phyloP scores from a whole-genome alignment of 1,140 invertebrate genomes.

The Tachypleus tridentatus region DNA sequence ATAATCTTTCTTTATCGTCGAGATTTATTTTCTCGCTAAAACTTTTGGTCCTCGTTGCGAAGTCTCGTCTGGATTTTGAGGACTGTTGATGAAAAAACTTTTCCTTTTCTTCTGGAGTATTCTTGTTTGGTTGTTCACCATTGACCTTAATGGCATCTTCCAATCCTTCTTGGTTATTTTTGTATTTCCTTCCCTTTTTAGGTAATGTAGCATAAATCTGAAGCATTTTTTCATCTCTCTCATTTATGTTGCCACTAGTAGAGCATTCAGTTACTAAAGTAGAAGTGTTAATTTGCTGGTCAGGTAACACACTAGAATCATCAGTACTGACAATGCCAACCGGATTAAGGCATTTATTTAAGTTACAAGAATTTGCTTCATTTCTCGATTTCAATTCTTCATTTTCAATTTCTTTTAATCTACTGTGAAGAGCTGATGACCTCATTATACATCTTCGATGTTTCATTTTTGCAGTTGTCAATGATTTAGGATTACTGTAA shows the following conservation, averaged over 20 bases:
- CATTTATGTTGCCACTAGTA: not conserved
- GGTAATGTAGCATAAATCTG: slow-evolving; percentile 72
- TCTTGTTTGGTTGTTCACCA: slow-evolving; percentile 10
- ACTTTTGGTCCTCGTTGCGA: not conserved
- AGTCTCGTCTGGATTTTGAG: not conserved
- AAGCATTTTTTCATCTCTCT: slow-evolving; percentile 38
- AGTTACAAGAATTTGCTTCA: slow-evolving; percentile 7
- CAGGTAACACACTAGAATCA: not conserved
- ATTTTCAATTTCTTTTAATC: slow-evolving; percentile 38
- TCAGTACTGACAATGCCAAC: slow-evolving; percentile 1
- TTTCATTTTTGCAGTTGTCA: slow-evolving; percentile 79
- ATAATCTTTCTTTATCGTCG: not conserved
- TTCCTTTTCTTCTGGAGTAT: not conserved
- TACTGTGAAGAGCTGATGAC: slow-evolving; percentile 65
- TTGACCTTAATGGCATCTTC: slow-evolving; percentile 12
- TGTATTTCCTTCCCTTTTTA: slow-evolving; percentile 46
- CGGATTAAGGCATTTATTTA: not conserved
- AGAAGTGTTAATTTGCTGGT: not conserved
- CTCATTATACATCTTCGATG: slow-evolving; percentile 88
- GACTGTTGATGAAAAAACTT: slow-evolving; percentile 2
- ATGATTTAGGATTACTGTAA: slow-evolving; percentile 76
- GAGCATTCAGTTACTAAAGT: slow-evolving; percentile 4
- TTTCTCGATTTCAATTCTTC: slow-evolving; percentile 20
- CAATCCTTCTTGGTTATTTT: slow-evolving; percentile 8
- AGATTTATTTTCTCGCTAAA: slow-evolving; percentile 4